Evolutionary conservation across 2,888 invertebrate species (phyloP).

Genomic region (Spicauda simplicius): DNA sequence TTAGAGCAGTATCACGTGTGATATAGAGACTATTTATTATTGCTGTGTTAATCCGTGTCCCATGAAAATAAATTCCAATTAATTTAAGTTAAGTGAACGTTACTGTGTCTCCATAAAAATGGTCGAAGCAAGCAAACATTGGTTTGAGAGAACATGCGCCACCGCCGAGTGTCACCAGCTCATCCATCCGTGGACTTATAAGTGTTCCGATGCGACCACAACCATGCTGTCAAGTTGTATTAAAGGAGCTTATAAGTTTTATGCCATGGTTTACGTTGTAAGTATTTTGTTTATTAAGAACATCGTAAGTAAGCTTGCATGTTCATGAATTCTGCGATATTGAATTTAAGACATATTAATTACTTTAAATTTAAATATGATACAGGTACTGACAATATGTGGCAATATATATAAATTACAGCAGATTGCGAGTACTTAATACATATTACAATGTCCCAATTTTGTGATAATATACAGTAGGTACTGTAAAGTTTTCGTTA

Average conservation of each 20-base stretch:
- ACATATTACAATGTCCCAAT: too few species aligned
- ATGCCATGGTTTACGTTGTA: slow-evolving; percentile 81
- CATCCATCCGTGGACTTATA: slow-evolving; percentile 79
- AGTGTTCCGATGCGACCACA: slow-evolving; percentile 69
- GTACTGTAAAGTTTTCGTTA: too few species aligned
- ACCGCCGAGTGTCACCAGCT: slow-evolving; percentile 66
- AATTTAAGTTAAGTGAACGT: not conserved
- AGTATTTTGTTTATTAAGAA: slow-evolving; percentile 50
- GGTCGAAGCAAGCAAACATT: slow-evolving; percentile 80
- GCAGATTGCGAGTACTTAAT: too few species aligned
- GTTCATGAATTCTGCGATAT: too few species aligned
- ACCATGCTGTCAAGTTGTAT: slow-evolving; percentile 74
- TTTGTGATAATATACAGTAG: too few species aligned
- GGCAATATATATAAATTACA: too few species aligned
- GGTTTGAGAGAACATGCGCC: slow-evolving; percentile 74
- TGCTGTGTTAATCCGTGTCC: not conserved
- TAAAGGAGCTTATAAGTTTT: slow-evolving; percentile 79
- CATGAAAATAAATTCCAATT: not conserved
- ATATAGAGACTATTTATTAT: not conserved
- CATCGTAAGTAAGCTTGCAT: too few species aligned
- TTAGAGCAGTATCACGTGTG: not conserved
- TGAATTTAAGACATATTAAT: too few species aligned
- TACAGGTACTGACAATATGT: too few species aligned
- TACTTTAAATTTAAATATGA: too few species aligned
- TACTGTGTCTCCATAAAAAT: slow-evolving; percentile 50